Evolutionary conservation across 1,140 invertebrate genomes (phyloP).

Genomic region (Streblospio benedicti): DNA sequence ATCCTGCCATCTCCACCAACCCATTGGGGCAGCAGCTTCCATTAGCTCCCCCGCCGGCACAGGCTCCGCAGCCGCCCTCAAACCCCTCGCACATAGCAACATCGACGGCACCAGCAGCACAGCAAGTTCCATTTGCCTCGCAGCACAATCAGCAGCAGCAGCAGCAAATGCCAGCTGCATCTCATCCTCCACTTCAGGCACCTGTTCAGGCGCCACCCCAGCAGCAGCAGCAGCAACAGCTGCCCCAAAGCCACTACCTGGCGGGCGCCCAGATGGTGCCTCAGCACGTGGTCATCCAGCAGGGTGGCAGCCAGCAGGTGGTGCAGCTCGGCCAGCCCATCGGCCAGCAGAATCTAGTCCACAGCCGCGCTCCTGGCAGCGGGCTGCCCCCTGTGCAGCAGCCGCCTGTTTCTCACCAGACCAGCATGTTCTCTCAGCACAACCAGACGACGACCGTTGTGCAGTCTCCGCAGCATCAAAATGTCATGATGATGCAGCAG

Average conservation of each 20-base stretch:
- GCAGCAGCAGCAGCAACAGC: constrained; percentile 9
- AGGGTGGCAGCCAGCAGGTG: background rate
- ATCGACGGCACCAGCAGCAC: too few species aligned
- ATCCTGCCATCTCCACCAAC: background rate
- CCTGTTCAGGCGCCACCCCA: background rate
- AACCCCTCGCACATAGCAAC: too few species aligned
- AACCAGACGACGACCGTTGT: too few species aligned
- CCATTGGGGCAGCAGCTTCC: background rate
- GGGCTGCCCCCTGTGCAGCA: too few species aligned
- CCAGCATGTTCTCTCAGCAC: too few species aligned
- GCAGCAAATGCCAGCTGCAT: background rate
- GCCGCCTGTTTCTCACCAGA: too few species aligned
- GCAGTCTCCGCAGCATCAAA: too few species aligned
- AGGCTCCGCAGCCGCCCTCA: too few species aligned
- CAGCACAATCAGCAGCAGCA: background rate
- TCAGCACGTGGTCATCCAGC: too few species aligned
- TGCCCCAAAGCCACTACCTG: background rate
- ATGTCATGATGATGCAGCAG: background rate
- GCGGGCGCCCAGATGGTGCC: background rate
- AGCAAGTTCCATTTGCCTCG: background rate
- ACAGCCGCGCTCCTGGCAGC: too few species aligned
- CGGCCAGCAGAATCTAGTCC: background rate
- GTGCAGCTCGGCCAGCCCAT: background rate
- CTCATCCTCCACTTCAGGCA: background rate
- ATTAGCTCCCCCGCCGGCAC: background rate